phyloP scores from a whole-genome alignment of 2,797 vertebrate species.

The Sebastes wilsoni region DNA sequence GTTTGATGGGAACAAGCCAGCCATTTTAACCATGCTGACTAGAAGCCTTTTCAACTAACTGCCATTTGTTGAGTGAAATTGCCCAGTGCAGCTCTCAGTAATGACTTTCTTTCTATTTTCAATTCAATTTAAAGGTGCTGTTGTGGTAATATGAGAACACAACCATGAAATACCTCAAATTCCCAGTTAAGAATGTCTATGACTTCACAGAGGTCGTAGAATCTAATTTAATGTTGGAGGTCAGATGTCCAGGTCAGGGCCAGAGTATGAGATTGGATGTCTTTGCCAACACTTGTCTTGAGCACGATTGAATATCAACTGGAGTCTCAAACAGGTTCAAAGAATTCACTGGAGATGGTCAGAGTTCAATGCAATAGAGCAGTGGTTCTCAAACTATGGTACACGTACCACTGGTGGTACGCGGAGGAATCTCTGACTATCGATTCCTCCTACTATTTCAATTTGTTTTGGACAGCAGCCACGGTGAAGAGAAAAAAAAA shows the following conservation, averaged over 20 bases:
- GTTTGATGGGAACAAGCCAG: not conserved
- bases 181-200: not conserved
- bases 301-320: no score
- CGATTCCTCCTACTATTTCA: no score
- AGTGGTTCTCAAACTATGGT: no score
- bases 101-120: not conserved
- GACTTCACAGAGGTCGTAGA: not conserved
- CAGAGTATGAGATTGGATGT: no score
- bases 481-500: no score
- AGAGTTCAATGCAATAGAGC: no score
- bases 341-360: not conserved
- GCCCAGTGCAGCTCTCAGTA: not conserved
- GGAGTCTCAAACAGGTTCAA: no score
- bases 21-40: not conserved
- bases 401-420: no score
- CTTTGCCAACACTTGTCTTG: no score
- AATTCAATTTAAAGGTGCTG: not conserved
- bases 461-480: no score
- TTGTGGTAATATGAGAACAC: not conserved
- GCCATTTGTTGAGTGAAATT: not conserved
- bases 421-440: no score
- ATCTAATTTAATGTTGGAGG: not conserved
- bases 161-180: not conserved
- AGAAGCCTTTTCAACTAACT: not conserved
- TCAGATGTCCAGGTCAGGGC: no score